These are phyloP conservation scores for Heliconius ethilla DNA, from an alignment of 2,888 invertebrate species.

Conservation along the genomic window DNA sequence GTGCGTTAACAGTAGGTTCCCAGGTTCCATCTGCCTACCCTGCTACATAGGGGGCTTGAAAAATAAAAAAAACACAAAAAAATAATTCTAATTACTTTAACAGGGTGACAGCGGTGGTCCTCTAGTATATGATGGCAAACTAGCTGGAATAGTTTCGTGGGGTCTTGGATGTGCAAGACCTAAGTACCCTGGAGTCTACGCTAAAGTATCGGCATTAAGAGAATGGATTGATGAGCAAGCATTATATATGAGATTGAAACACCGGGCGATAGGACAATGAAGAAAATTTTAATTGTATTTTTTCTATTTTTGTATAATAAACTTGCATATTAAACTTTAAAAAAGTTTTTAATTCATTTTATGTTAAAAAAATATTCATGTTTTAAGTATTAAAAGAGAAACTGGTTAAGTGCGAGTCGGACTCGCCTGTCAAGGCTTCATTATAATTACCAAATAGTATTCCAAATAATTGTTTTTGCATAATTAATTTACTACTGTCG, in stretches of 20 bases:
- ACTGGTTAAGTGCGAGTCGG: too few species aligned
- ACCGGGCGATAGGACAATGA: constrained; percentile 49
- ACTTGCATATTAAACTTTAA: neutral
- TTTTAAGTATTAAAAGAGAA: neutral
- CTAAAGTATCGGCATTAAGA: constrained; percentile 70
- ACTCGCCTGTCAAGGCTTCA: too few species aligned
- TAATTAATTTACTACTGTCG: too few species aligned
- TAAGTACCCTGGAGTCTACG: constrained; percentile 74
- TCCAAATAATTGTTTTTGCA: too few species aligned
- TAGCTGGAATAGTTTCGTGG: constrained; percentile 77
- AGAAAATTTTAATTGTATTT: neutral
- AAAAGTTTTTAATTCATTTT: neutral
- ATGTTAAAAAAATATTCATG: neutral
- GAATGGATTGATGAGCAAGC: constrained; percentile 68
- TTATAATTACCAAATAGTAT: too few species aligned
- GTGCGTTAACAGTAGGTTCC: too few species aligned
- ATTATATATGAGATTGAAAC: constrained; percentile 53
- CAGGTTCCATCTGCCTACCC: too few species aligned
- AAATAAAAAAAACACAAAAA: too few species aligned
- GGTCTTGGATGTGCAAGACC: constrained; percentile 76
- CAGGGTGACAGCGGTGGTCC: constrained; percentile 81
- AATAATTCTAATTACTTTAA: constrained; percentile 35
- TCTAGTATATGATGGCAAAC: constrained; percentile 65
- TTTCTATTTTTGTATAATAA: constrained; percentile 23
- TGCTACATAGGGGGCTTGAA: too few species aligned